phyloP scores from a whole-genome alignment of 2,888 invertebrate species.

The Linyphia triangularis region DNA sequence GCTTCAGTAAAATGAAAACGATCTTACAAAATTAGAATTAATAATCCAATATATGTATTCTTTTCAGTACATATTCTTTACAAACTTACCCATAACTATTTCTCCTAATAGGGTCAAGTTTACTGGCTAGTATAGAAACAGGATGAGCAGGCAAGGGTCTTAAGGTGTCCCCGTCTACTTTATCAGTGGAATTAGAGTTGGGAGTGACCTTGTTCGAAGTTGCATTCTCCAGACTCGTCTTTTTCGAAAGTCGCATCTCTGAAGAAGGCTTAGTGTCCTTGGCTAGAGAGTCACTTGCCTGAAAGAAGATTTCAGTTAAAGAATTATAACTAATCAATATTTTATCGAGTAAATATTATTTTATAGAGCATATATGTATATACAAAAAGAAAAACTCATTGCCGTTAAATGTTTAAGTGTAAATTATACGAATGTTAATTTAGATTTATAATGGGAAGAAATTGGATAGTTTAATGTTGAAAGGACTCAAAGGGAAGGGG shows the following conservation, averaged over 20 bases:
- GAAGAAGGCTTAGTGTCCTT: constrained; percentile 63
- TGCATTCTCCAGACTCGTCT: constrained; percentile 57
- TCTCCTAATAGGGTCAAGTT: constrained; percentile 82
- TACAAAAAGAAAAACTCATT: too few species aligned
- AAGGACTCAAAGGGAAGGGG: too few species aligned
- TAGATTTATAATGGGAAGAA: too few species aligned
- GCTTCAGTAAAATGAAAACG: too few species aligned
- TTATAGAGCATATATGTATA: too few species aligned
- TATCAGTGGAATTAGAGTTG: constrained; percentile 11
- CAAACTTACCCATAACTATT: constrained; percentile 72
- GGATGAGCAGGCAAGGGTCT: constrained; percentile 76
- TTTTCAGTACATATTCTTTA: not conserved
- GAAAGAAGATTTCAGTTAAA: not conserved
- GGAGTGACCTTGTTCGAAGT: constrained; percentile 23
- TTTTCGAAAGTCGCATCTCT: constrained; percentile 56
- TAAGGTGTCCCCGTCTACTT: constrained; percentile 64
- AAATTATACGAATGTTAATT: too few species aligned
- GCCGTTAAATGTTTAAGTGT: too few species aligned
- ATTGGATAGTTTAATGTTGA: too few species aligned
- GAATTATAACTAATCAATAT: too few species aligned
- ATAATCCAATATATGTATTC: too few species aligned
- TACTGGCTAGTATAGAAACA: constrained; percentile 81
- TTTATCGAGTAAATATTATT: too few species aligned
- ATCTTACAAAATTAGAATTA: too few species aligned
- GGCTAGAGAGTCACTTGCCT: constrained; percentile 42